These are phyloP conservation scores for Ciconia boyciana DNA, from an alignment of 2,113 vertebrate species.

Conservation along the genomic window DNA sequence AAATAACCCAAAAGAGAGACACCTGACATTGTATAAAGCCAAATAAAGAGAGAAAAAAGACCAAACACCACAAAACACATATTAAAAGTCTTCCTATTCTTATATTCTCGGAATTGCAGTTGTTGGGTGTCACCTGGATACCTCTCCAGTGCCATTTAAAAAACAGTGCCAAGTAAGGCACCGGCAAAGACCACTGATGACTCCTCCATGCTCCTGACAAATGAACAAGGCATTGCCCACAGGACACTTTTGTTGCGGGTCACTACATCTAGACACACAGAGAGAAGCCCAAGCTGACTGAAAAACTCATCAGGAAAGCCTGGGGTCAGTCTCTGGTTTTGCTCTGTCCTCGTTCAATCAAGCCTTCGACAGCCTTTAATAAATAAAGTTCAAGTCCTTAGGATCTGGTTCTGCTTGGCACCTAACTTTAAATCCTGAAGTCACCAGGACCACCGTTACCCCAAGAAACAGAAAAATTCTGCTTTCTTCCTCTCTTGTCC, in stretches of 20 bases:
- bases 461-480: background rate
- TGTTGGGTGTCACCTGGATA: background rate
- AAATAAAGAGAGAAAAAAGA: background rate
- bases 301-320: background rate
- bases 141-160: background rate
- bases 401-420: background rate
- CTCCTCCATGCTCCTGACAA: background rate
- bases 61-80: accelerated
- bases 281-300: background rate
- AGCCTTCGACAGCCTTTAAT: background rate
- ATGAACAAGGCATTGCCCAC: accelerated
- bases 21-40: background rate
- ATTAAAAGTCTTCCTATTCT: background rate
- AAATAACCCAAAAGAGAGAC: background rate
- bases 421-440: background rate
- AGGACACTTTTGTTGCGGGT: background rate
- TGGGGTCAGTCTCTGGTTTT: background rate
- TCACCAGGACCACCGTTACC: background rate
- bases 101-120: background rate
- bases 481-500: background rate
- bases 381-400: background rate
- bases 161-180: background rate
- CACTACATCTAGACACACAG: background rate
- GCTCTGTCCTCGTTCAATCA: background rate
- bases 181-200: background rate